These are phyloP conservation scores for Labeo calbasu DNA, from an alignment of 2,797 vertebrate genomes.

Conservation along the genomic window DNA sequence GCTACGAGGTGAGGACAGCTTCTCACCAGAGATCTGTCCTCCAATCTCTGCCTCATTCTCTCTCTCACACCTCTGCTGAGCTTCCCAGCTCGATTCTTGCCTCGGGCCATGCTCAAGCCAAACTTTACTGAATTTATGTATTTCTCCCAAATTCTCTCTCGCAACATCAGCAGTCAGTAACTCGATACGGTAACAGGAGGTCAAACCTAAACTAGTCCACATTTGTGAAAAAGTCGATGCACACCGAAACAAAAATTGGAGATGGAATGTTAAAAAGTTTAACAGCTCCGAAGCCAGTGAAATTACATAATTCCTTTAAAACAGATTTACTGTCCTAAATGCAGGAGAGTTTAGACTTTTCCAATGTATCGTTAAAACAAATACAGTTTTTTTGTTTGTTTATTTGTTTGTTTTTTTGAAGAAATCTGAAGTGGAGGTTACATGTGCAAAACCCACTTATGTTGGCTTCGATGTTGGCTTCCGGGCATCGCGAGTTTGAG, in stretches of 20 bases:
- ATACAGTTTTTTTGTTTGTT: neutral
- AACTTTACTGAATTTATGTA: slow-evolving; percentile 63
- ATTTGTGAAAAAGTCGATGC: slow-evolving; percentile 37
- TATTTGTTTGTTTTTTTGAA: neutral
- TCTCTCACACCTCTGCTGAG: slow-evolving; percentile 65
- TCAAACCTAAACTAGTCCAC: slow-evolving; percentile 38
- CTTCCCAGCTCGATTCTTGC: slow-evolving; percentile 66
- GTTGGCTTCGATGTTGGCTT: too few species aligned
- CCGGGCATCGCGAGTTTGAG: too few species aligned
- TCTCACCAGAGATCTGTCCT: slow-evolving; percentile 55
- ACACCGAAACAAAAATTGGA: neutral
- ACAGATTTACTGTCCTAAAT: neutral
- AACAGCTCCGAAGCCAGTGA: neutral
- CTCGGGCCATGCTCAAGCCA: slow-evolving; percentile 59
- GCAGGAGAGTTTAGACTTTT: neutral
- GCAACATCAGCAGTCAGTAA: slow-evolving; percentile 55
- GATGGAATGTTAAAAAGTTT: slow-evolving; percentile 20
- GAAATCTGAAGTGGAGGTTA: neutral
- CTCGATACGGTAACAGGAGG: slow-evolving; percentile 33
- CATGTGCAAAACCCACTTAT: neutral
- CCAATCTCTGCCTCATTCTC: slow-evolving; percentile 46
- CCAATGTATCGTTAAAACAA: neutral
- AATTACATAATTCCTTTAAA: slow-evolving; percentile 32
- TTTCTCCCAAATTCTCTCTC: slow-evolving; percentile 54
- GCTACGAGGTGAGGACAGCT: slow-evolving; percentile 62